Conservation (phyloP, 2,888 invertebrate species). For the Himalopsyche tibetana region DNA sequence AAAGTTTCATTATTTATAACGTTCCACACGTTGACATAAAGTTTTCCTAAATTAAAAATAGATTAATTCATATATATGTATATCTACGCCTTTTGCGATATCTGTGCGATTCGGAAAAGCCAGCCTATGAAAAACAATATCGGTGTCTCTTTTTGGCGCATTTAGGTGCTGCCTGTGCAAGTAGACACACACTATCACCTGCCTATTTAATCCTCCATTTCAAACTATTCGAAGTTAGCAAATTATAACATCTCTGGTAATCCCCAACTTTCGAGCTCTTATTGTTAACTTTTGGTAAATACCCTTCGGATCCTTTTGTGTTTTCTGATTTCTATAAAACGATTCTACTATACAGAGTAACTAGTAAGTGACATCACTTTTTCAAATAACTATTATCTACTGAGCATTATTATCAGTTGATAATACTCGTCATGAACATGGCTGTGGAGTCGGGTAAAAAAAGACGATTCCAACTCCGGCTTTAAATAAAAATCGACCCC, state of each 20-base stretch:
- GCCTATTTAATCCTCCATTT: constrained; percentile 34
- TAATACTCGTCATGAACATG: no score
- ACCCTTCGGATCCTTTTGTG: constrained; percentile 55
- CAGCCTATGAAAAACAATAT: not conserved
- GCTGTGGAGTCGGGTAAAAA: no score
- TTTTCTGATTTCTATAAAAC: constrained; percentile 51
- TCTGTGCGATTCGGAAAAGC: constrained; percentile 12
- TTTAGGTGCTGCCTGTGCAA: not conserved
- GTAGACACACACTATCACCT: constrained; percentile 12
- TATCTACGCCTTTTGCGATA: constrained; percentile 3
- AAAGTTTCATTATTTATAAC: no score
- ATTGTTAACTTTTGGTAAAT: constrained; percentile 62
- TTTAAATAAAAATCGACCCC: no score
- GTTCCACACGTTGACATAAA: no score
- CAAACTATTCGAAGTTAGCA: constrained; percentile 48
- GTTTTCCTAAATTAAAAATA: no score
- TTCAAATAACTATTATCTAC: no score
- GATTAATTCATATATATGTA: not conserved
- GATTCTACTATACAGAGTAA: constrained; percentile 38
- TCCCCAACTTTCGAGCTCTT: constrained; percentile 59
- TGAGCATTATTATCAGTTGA: no score
- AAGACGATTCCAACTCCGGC: no score
- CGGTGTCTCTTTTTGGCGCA: constrained; percentile 38
- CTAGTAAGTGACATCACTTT: not conserved
- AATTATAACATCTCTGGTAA: constrained; percentile 63